Base-by-base conservation (phyloP, 1,140 invertebrate species). In the Chironomus tepperi region DNA sequence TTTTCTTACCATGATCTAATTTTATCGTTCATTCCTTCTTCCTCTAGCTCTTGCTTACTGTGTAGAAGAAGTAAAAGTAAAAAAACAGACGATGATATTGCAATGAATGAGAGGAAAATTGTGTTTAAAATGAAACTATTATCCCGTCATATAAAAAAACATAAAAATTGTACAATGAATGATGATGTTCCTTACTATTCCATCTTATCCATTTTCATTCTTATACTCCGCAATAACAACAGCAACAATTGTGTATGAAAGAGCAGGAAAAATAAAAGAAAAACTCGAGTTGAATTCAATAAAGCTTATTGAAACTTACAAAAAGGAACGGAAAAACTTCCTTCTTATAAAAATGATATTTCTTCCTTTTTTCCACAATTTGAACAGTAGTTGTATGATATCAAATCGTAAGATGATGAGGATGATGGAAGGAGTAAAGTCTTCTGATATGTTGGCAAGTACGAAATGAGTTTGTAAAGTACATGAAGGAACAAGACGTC, bases 41-140 rank as follows among this genome's bases (percentile, higher is more conserved):
- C 15, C 8, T 47, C 8, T 57, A 57, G n/a, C 12, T n/a, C n/a
- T 1, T 57, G 9, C 12, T 57, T 15, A 57, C 24, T 34, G 1
- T 15, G 47, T 15, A 57, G 15, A n/a, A 57, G 47, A 57, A 57
- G 47, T 9, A 57, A 57, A 34, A 34, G 24, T 34, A 34, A 5
- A 34, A 57, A 12, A 15, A n/a, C 8, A 57, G 24, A 57, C n/a
- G 47, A 57, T 57, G 12, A 12, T 57, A n/a, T 57, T 57, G 47
- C 24, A 57, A 57, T 57, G 12, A 57, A 15, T n/a, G 12, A 57
- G 47, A 57, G 47, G 24, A 57, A 57, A 57, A 57, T 57, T 57
- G 47, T 57, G 47, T 57, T 57, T 57, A 57, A 57, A 57, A 57
- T 57, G 47, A 57, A 57, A 57, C 47, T 57, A 57, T 57, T 57